These are phyloP conservation scores for Sparidentex hasta DNA, from an alignment of 2,797 vertebrate genomes.

Conservation along the genomic window DNA sequence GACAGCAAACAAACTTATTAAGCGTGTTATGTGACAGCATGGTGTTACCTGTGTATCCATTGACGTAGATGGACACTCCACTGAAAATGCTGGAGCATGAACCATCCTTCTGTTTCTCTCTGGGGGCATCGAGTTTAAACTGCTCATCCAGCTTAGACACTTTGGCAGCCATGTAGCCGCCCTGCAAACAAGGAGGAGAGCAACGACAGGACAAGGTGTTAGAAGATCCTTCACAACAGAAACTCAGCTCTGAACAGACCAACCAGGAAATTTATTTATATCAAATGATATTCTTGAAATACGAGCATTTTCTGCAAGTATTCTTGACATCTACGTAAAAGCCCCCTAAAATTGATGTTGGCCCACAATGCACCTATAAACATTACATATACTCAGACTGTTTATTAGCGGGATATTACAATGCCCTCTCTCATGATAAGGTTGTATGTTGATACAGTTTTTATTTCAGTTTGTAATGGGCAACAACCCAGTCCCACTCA, in stretches of 20 bases:
- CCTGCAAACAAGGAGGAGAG: constrained; percentile 79
- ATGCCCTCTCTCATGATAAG: not conserved
- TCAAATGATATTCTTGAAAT: not conserved
- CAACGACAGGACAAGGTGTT: not conserved
- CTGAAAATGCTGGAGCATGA: constrained; percentile 91
- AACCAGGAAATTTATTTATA: not conserved
- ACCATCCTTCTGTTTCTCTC: constrained; percentile 90
- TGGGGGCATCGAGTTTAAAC: constrained; percentile 90
- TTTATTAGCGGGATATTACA: not conserved
- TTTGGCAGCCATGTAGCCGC: constrained; percentile 98
- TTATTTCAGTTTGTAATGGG: not conserved
- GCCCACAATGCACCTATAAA: not conserved
- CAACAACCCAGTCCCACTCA: not conserved
- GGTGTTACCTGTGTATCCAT: constrained; percentile 94
- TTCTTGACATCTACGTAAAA: not conserved
- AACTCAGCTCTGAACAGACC: not conserved
- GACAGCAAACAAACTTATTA: not conserved
- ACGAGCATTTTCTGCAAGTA: not conserved
- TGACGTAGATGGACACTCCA: constrained; percentile 96
- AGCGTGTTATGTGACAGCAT: not conserved
- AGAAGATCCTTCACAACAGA: not conserved
- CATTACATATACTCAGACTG: too few relatives aligned
- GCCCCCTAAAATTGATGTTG: not conserved
- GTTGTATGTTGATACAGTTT: not conserved
- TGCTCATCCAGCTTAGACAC: constrained; percentile 95